Evolutionary conservation across 1,140 invertebrate species (phyloP), one percentile per base, ranked within the genome.

Genomic region (Hycleus cichorii): DNA sequence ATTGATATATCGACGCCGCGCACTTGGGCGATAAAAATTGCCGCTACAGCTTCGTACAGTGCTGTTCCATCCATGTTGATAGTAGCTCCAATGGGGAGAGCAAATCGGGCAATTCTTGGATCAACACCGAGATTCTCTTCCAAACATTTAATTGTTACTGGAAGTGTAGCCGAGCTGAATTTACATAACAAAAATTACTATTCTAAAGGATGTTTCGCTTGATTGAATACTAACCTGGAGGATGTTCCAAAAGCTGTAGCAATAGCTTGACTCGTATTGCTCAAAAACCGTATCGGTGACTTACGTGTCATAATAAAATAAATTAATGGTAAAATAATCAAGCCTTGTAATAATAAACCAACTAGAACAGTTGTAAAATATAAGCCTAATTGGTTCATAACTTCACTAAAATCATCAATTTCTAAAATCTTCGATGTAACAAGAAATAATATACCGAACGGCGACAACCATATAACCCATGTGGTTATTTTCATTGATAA

Each of bases 41-140:
- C 88, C 4, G 89, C 89, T 0, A 91, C 87, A 3, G 89, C 89
- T 74, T 92, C 89, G 64, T 92, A 91, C 1, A 92, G 77, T 2
- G 89, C 90, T 0, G 89, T 91, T 39, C 90, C 90, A 68, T 93
- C 89, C 87, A 90, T 89, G 69, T 91, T 91, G 62, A 91, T 90
- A 9, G 88, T 91, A 3, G 88, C 87, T 8, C 89, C 91, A 39
- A 94, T 89, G 0, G 91, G 91, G 64, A 93, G 78, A 1, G 91
- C 88, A 70, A 94, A 94, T 56, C 90, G 78, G 0, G 87, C 85
- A 4, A 94, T 85, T 57, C 89, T 74, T 1, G 81, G 73, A 68
- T 92, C 90, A 9, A 92, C 76, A 18, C 81, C 77, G 63, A 88
- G 89, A 59, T 88, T 86, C 44, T 89, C 85, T 72, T 93, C 90